These are phyloP conservation scores for Dryobota labecula DNA, from an alignment of 2,888 invertebrate genomes.

Conservation along the genomic window DNA sequence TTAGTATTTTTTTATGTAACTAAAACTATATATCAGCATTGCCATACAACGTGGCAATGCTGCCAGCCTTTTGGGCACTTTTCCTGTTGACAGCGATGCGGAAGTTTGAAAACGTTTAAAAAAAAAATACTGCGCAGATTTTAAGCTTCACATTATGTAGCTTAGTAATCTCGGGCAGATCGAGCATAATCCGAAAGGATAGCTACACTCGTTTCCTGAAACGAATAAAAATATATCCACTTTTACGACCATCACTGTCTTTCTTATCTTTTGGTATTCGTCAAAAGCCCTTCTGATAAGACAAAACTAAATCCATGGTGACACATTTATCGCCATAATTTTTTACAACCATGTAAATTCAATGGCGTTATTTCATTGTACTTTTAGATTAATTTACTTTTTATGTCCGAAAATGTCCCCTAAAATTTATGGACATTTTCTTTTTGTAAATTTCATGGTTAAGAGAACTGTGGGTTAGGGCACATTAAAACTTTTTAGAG, in stretches of 20 bases:
- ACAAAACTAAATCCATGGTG: slow-evolving; percentile 41
- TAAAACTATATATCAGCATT: too few relatives aligned
- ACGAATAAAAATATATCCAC: slow-evolving; percentile 49
- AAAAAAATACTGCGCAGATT: background rate
- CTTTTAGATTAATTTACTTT: slow-evolving; percentile 66
- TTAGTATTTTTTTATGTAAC: too few relatives aligned
- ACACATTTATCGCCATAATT: slow-evolving; percentile 47
- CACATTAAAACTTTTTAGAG: slow-evolving; percentile 81
- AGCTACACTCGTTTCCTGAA: slow-evolving; percentile 21
- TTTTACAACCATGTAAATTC: slow-evolving; percentile 51
- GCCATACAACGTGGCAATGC: too few relatives aligned
- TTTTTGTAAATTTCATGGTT: slow-evolving; percentile 67
- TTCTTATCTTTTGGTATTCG: slow-evolving; percentile 41
- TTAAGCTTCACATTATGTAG: background rate
- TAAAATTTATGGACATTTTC: slow-evolving; percentile 61
- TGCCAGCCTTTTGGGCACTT: too few relatives aligned
- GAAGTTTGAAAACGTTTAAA: too few relatives aligned
- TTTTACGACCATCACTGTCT: slow-evolving; percentile 37
- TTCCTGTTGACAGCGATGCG: too few relatives aligned
- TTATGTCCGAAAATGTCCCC: slow-evolving; percentile 48
- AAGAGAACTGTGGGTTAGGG: slow-evolving; percentile 72
- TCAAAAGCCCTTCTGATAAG: slow-evolving; percentile 35
- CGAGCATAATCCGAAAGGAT: slow-evolving; percentile 15
- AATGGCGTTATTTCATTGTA: slow-evolving; percentile 57
- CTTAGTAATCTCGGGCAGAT: slow-evolving; percentile 21